Percentiles rank a stretch among this genome's conserved stretches.
Conservation (phyloP, 2,888 invertebrate species). For the Dugesia japonica region DNA sequence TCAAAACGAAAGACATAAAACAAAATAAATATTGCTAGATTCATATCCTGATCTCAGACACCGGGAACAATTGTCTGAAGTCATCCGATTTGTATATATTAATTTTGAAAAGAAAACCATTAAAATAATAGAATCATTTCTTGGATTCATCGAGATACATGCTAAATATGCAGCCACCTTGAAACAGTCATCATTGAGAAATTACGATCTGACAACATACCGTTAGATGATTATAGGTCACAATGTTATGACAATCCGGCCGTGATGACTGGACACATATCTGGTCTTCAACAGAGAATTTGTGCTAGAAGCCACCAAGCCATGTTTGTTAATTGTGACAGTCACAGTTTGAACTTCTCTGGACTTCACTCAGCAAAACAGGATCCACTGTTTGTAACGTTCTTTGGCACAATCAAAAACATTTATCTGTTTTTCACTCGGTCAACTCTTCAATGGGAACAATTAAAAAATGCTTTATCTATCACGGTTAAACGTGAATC, state of each 20-base stretch:
- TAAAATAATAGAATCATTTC: background rate
- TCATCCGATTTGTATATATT: background rate
- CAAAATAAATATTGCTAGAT: too few species aligned
- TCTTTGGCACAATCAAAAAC: background rate
- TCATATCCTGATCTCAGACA: too few species aligned
- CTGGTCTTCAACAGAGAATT: too few species aligned
- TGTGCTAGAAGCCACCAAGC: background rate
- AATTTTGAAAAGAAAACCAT: background rate
- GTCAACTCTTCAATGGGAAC: slow-evolving; percentile 7
- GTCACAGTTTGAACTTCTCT: background rate
- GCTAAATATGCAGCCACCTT: background rate
- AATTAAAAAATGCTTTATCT: background rate
- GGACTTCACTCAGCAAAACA: background rate
- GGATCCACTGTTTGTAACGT: too few species aligned
- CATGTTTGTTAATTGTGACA: background rate
- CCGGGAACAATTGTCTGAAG: too few species aligned
- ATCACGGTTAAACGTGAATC: background rate
- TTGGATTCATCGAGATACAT: background rate
- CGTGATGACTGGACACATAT: background rate
- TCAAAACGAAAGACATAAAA: too few species aligned
- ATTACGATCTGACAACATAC: background rate
- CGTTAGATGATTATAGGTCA: background rate
- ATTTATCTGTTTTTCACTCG: background rate
- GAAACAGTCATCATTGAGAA: background rate
- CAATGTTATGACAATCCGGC: background rate